Evolutionary conservation across 2,888 invertebrate genomes (phyloP).

Genomic region (Drosophila anomelani): DNA sequence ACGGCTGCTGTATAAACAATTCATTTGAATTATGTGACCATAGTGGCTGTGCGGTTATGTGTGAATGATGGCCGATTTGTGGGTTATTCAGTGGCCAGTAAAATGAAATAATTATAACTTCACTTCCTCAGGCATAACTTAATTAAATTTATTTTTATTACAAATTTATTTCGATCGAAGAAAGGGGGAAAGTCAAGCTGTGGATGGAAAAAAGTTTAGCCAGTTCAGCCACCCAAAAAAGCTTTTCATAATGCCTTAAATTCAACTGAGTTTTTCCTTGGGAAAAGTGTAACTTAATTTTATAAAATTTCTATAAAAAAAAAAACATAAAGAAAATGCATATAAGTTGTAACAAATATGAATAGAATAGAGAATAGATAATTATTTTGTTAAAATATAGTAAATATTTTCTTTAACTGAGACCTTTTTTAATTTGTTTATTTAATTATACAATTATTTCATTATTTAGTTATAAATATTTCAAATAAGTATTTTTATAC

Average conservation of each 20-base stretch:
- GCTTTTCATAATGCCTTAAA: constrained; percentile 12
- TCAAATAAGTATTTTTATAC: too few relatives aligned
- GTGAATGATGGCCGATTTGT: constrained; percentile 27
- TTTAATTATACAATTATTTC: too few relatives aligned
- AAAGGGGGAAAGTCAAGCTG: neutral
- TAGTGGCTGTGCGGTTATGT: constrained; percentile 12
- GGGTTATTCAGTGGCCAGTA: constrained; percentile 17
- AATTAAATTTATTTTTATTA: constrained; percentile 12
- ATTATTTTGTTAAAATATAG: neutral
- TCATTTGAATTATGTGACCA: constrained; percentile 41
- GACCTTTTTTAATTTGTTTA: too few relatives aligned
- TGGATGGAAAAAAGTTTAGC: constrained; percentile 17
- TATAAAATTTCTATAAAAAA: neutral
- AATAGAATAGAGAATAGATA: too few relatives aligned
- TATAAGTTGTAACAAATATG: neutral
- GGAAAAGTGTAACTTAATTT: neutral
- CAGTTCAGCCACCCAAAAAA: constrained; percentile 19
- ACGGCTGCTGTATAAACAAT: constrained; percentile 37
- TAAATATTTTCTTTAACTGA: neutral
- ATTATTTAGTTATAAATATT: too few relatives aligned
- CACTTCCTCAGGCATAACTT: constrained; percentile 24
- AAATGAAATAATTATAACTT: constrained; percentile 4
- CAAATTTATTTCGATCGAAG: neutral
- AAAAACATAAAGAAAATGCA: too few relatives aligned
- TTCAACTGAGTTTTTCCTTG: neutral